Percentiles rank a stretch among this genome's conserved stretches.
phyloP scores from a whole-genome alignment of 2,888 invertebrate species.

The Caenorhabditis sp. region DNA sequence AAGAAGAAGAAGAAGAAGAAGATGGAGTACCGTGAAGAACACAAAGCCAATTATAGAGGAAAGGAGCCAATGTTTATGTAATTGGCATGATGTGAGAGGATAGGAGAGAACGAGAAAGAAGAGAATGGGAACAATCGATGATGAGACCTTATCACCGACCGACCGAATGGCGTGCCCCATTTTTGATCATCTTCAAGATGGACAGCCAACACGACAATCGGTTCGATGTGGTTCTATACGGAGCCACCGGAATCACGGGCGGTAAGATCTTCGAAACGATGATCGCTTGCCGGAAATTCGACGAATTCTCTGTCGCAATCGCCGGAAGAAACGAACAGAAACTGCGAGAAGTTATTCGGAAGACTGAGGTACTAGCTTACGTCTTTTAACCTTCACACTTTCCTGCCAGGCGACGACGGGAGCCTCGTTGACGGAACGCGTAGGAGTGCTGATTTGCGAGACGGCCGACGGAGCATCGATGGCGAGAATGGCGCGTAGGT shows the following conservation, averaged over 20 bases:
- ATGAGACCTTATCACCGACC: no score
- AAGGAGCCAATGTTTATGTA: no score
- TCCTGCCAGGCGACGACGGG: slow-evolving; percentile 48
- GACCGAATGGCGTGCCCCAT: no score
- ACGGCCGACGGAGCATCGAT: slow-evolving; percentile 86
- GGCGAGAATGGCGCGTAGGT: slow-evolving; percentile 86
- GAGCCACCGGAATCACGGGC: slow-evolving; percentile 94
- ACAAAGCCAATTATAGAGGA: no score
- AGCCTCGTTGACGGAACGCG: slow-evolving; percentile 69
- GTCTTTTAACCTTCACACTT: not conserved
- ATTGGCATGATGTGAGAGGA: no score
- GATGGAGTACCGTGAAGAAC: no score
- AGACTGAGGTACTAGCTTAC: slow-evolving; percentile 81
- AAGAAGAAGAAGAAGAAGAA: no score
- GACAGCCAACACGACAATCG: no score
- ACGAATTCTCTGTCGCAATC: slow-evolving; percentile 87
- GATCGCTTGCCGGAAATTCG: slow-evolving; percentile 75
- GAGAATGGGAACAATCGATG: no score
- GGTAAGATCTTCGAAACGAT: slow-evolving; percentile 86
- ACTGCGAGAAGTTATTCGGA: slow-evolving; percentile 82
- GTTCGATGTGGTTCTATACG: slow-evolving; percentile 90
- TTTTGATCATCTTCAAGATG: no score
- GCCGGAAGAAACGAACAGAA: slow-evolving; percentile 87
- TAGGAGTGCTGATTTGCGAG: slow-evolving; percentile 87
- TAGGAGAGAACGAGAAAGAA: no score